Percentiles rank a stretch among this genome's conserved stretches.
Evolutionary conservation across 2,797 vertebrate species (phyloP).

Genomic region (Coregonus suidteri): DNA sequence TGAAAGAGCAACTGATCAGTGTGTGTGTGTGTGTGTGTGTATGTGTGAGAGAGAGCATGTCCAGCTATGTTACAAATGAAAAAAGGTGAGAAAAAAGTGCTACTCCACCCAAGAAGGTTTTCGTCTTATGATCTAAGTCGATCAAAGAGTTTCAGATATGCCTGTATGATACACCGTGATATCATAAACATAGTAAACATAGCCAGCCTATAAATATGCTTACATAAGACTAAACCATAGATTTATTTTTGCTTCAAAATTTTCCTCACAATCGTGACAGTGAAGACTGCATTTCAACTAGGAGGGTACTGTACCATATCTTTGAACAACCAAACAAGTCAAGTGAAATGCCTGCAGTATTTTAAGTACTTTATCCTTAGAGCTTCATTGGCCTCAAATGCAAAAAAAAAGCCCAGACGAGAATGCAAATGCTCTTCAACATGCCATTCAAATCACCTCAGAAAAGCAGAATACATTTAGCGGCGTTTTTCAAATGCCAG

Average conservation of each 20-base stretch:
- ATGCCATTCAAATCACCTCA: constrained; percentile 66
- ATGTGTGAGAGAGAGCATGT: too few species aligned
- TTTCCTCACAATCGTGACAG: constrained; percentile 46
- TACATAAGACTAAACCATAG: constrained; percentile 67
- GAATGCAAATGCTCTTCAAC: constrained; percentile 73
- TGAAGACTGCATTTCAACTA: not conserved
- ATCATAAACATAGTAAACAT: constrained; percentile 41
- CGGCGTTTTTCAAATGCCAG: constrained; percentile 70
- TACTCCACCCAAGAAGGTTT: not conserved
- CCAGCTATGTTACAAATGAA: not conserved
- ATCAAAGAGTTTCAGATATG: constrained; percentile 14
- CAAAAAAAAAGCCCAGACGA: constrained; percentile 49
- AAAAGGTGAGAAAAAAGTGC: too few species aligned
- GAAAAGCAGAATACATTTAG: constrained; percentile 44
- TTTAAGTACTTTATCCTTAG: constrained; percentile 79
- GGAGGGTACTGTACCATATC: constrained; percentile 50
- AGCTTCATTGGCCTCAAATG: constrained; percentile 70
- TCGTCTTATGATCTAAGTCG: not conserved
- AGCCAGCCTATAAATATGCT: constrained; percentile 52
- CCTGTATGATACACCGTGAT: constrained; percentile 38
- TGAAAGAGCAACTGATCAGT: too few species aligned
- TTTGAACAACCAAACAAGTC: constrained; percentile 77
- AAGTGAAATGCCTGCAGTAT: constrained; percentile 76
- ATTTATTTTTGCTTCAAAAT: constrained; percentile 50
- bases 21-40: too few species aligned